phyloP scores from a whole-genome alignment of 2,888 invertebrate species.

The Melolontha melolontha region DNA sequence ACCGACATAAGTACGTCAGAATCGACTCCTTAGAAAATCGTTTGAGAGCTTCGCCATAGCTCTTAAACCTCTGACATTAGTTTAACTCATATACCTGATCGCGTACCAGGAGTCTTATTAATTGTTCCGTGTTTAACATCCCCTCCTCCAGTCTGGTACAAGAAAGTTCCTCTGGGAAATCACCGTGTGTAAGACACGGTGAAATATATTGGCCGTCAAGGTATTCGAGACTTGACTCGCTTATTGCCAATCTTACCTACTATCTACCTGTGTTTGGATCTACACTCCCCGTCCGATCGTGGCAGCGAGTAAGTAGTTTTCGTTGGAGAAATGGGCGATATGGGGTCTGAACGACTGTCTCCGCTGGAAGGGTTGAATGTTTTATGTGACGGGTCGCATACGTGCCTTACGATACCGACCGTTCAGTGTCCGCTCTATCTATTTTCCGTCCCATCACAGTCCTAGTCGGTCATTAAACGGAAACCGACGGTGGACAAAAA shows the following conservation, averaged over 20 bases:
- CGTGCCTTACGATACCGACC: slow-evolving; percentile 19
- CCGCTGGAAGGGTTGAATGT: slow-evolving; percentile 34
- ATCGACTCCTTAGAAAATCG: no score
- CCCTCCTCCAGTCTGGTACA: slow-evolving; percentile 12
- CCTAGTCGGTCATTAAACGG: slow-evolving; percentile 16
- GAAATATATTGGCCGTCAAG: slow-evolving; percentile 35
- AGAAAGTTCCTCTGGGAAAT: slow-evolving; percentile 29
- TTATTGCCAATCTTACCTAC: slow-evolving; percentile 33
- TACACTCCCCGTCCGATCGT: slow-evolving; percentile 11
- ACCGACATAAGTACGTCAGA: no score
- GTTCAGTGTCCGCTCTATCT: slow-evolving; percentile 21
- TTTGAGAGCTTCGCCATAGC: not conserved
- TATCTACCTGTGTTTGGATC: slow-evolving; percentile 1
- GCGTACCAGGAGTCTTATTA: slow-evolving; percentile 19
- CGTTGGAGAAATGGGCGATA: slow-evolving; percentile 30
- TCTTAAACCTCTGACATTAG: slow-evolving; percentile 13
- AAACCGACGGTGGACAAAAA: slow-evolving; percentile 16
- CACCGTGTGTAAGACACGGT: slow-evolving; percentile 32
- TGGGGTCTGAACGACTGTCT: slow-evolving; percentile 23
- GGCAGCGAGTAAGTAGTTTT: slow-evolving; percentile 2
- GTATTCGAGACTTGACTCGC: slow-evolving; percentile 31
- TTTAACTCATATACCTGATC: not conserved
- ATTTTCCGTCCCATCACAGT: slow-evolving; percentile 1
- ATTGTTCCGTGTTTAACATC: slow-evolving; percentile 17
- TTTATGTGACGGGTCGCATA: slow-evolving; percentile 35